Evolutionary conservation across 2,113 vertebrate genomes (phyloP), one percentile per base, ranked within the genome.

Genomic region (Crotalus horridus): DNA sequence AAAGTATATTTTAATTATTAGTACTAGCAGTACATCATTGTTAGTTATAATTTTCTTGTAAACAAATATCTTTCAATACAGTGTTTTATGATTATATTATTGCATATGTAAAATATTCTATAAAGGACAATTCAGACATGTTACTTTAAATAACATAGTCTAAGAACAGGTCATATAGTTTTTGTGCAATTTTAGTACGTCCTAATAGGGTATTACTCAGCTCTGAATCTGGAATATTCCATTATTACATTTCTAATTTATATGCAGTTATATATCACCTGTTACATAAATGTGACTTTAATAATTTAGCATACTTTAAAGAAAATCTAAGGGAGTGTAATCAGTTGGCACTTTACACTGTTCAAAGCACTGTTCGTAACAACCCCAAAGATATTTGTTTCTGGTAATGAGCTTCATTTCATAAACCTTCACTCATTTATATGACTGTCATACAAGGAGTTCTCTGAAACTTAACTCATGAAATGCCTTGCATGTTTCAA

Each of bases 291-390:
- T 86, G 39, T 24, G 85, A 56, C 87, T 89, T 88, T 94, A 26
- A 95, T 93, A 6, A 33, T 90, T 89, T 92, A 93, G 64, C 92
- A 91, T 53, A 89, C 91, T 92, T 92, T 87, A 90, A 81, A 95
- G 39, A 23, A 91, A 91, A 91, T 13, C 43, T 58, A 58, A 3
- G 74, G 64, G 33, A n/a, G n/a, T 89, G 90, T 15, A 91, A 91
- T 0, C 93, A 96, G 92, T 20, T 48, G 17, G 85, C 46, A 51
- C 48, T 91, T 74, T 81, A 90, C 1, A 86, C 29, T 64, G 10
- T 69, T 48, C 81, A 64, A 85, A 61, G 88, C 56, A 43, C 90
- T 2, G 85, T 55, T 69, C 20, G 91, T 9, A 94, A 10, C 81
- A 53, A 33, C 46, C 85, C 91, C 53, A 94, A 53, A 95, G 59